Conservation (phyloP, 2,113 vertebrate genomes). For the Paracanthobrama guichenoti region DNA sequence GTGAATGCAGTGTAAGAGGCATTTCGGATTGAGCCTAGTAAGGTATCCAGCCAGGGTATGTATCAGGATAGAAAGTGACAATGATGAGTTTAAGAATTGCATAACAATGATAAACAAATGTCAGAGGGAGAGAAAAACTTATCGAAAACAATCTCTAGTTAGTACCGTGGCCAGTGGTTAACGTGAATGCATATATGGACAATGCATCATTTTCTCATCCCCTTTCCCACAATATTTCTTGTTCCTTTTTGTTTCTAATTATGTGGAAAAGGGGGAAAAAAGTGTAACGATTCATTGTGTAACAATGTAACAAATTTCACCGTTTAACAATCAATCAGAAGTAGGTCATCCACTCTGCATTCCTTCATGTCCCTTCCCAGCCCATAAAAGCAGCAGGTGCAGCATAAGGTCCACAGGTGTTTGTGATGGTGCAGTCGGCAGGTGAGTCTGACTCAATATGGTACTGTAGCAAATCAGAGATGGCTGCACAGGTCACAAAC, state of each 20-base stretch:
- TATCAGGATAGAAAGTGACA: no score
- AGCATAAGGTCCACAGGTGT: constrained; percentile 39
- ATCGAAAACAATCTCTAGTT: background rate
- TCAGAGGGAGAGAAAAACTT: background rate
- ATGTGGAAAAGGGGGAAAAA: no score
- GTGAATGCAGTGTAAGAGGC: no score
- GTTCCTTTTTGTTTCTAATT: background rate
- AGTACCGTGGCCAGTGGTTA: background rate
- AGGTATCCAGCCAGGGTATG: no score
- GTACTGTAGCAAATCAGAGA: constrained; percentile 43
- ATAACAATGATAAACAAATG: background rate
- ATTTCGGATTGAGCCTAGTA: no score
- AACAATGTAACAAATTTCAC: background rate
- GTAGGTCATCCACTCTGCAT: background rate
- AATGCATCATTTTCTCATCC: background rate
- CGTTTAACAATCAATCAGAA: background rate
- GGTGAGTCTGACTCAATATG: constrained; percentile 47
- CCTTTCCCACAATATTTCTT: background rate
- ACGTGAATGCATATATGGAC: background rate
- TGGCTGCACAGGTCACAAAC: constrained; percentile 37
- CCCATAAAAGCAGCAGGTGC: constrained; percentile 46
- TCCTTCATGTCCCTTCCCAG: constrained; percentile 16
- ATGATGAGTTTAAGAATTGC: background rate
- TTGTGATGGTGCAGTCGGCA: constrained; percentile 28
- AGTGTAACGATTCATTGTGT: background rate